These are phyloP conservation scores for Cottus gobio DNA, from an alignment of 2,113 vertebrate species.

Conservation along the genomic window DNA sequence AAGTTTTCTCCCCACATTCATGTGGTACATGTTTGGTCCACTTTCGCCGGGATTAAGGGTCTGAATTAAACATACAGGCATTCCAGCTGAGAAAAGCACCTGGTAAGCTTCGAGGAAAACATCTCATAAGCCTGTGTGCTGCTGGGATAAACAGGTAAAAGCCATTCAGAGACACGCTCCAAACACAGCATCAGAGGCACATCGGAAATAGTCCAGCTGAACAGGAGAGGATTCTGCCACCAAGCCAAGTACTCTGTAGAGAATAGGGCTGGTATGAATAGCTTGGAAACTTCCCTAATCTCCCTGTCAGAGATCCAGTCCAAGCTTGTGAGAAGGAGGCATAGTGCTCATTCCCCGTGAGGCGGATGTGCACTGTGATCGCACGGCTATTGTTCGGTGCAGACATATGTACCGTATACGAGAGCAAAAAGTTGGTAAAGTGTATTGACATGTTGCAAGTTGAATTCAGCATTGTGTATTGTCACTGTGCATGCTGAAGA, in stretches of 20 bases:
- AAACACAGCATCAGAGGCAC: slow-evolving; percentile 72
- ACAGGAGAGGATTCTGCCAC: slow-evolving; percentile 70
- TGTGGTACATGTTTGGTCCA: slow-evolving; percentile 72
- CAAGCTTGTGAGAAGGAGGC: slow-evolving; percentile 54
- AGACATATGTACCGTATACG: slow-evolving; percentile 11
- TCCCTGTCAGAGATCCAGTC: slow-evolving; percentile 70
- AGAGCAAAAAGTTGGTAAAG: not conserved
- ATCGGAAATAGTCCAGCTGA: slow-evolving; percentile 79
- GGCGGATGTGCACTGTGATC: slow-evolving; percentile 49
- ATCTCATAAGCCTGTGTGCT: slow-evolving; percentile 79
- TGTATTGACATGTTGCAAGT: not conserved
- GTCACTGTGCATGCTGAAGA: not conserved
- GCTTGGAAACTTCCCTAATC: slow-evolving; percentile 84
- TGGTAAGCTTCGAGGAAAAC: slow-evolving; percentile 82
- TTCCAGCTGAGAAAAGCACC: slow-evolving; percentile 77
- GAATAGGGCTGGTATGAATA: slow-evolving; percentile 69
- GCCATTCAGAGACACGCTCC: slow-evolving; percentile 79
- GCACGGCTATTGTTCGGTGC: slow-evolving; percentile 50
- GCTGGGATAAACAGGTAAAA: slow-evolving; percentile 83
- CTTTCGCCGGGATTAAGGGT: slow-evolving; percentile 75
- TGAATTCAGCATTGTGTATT: not conserved
- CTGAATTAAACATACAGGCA: slow-evolving; percentile 76
- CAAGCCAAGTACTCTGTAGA: slow-evolving; percentile 69
- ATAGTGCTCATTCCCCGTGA: slow-evolving; percentile 70
- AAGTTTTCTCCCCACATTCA: slow-evolving; percentile 41